Conservation (phyloP, 2,797 vertebrate genomes). For the Emys orbicularis region DNA sequence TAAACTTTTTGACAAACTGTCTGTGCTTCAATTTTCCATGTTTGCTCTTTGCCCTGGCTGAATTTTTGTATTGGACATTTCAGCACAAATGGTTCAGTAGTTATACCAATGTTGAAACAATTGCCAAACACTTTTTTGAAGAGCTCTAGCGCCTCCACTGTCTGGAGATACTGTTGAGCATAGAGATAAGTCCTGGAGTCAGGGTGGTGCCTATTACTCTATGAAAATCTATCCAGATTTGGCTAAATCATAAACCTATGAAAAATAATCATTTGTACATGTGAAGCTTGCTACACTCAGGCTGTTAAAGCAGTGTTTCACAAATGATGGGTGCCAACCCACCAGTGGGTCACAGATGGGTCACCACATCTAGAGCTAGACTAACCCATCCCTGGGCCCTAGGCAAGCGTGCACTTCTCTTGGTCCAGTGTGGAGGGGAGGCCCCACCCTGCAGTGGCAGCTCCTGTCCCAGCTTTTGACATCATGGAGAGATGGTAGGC, state of each 20-base stretch:
- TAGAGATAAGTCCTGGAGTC: not conserved
- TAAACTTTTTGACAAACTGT: constrained; percentile 21
- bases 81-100: constrained; percentile 14
- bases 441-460: not conserved
- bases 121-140: not conserved
- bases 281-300: not conserved
- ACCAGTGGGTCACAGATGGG: not conserved
- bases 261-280: not conserved
- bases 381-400: not conserved
- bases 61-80: constrained; percentile 26
- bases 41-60: constrained; percentile 25
- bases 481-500: not conserved
- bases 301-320: not conserved
- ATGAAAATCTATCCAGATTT: not conserved
- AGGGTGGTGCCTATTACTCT: not conserved
- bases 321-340: not conserved
- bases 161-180: not conserved
- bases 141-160: not conserved
- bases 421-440: not conserved
- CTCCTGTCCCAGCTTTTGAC: not conserved
- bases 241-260: not conserved
- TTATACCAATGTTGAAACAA: constrained; percentile 17
- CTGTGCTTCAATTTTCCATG: constrained; percentile 25
- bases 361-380: not conserved
- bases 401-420: not conserved